Percentiles rank a stretch among this genome's conserved stretches.
These are phyloP conservation scores for Parthenolecanium corni DNA, from an alignment of 2,888 invertebrate species.

Conservation along the genomic window DNA sequence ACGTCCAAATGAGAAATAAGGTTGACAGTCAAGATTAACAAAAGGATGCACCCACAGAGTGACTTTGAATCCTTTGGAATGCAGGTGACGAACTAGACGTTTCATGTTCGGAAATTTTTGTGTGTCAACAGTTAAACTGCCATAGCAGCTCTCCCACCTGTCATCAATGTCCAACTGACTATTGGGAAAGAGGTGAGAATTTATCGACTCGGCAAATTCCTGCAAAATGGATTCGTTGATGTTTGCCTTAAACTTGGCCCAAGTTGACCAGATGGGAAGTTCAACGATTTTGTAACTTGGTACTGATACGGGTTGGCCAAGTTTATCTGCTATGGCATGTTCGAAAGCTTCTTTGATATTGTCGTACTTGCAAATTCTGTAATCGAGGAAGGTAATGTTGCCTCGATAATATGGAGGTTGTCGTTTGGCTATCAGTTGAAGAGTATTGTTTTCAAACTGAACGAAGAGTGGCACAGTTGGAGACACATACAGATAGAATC, in stretches of 20 bases:
- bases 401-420: slow-evolving; percentile 36
- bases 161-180: slow-evolving; percentile 80
- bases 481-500: slow-evolving; percentile 53
- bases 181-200: slow-evolving; percentile 51
- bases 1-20: slow-evolving; percentile 45
- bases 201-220: slow-evolving; percentile 56
- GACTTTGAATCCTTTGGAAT: slow-evolving; percentile 53
- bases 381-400: slow-evolving; percentile 40
- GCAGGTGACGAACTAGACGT: slow-evolving; percentile 47
- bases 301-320: slow-evolving; percentile 48
- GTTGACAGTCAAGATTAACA: slow-evolving; percentile 58
- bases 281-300: slow-evolving; percentile 60
- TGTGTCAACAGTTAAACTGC: slow-evolving; percentile 54
- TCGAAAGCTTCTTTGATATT: slow-evolving; percentile 54
- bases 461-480: slow-evolving; percentile 56
- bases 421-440: slow-evolving; percentile 40
- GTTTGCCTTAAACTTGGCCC: slow-evolving; percentile 60
- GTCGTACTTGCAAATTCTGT: slow-evolving; percentile 50
- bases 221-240: slow-evolving; percentile 53
- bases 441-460: slow-evolving; percentile 34
- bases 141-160: slow-evolving; percentile 76
- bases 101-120: slow-evolving; percentile 59
- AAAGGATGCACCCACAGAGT: slow-evolving; percentile 81
- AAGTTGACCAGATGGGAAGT: slow-evolving; percentile 80
- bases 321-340: slow-evolving; percentile 48